Base-by-base conservation (phyloP, 2,888 invertebrate species). In the Drosophila fungiperda region DNA sequence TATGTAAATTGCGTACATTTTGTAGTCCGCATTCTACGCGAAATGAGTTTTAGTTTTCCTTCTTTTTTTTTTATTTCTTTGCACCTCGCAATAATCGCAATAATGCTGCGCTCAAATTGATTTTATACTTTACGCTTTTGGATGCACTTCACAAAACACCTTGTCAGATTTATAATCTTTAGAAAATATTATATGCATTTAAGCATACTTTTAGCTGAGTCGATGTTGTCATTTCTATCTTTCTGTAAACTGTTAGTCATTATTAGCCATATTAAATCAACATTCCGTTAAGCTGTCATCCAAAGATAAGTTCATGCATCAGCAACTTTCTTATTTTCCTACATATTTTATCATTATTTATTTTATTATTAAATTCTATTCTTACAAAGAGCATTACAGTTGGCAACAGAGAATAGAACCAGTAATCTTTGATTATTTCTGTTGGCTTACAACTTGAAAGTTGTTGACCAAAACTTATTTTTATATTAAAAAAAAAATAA, bases 1-100 rank as follows among this genome's bases (percentile, higher is more conserved):
- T 66, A 73, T 81, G 64, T 79, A 86, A 83, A 86, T 83, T 84
- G 79, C 79, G 72, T 76, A 77, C 68, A 81, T 74, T 80, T 81
- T 58, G 66, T 70, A 54, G 58, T 59, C 73, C 64, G 70, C 71
- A 76, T 81, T 79, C 71, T 76, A 69, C 79, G 72, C 69, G 62
- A 81, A 87, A 87, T 85, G 87, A 73, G 76, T 77, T 82, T 73
- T 70, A 76, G 73, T 68, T 81, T 61, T 73, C 69, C 69, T 77
- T 58, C 23, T 15, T 40, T 23, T 15, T 42, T 6, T 20, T 42
- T 0, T 45, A 5, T 23, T 23, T 20, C 17, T 15, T 45, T 23
- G 23, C 66, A 67, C 68, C 73, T 68, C 59, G 61, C 45, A 48
- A 60, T 67, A 68, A 78, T 73, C 68, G 68, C 61, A 59, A 32